These are phyloP conservation scores for Zoroaster sp. DNA, from an alignment of 53 echinoderm and acorn worm species.

Conservation along the genomic window DNA sequence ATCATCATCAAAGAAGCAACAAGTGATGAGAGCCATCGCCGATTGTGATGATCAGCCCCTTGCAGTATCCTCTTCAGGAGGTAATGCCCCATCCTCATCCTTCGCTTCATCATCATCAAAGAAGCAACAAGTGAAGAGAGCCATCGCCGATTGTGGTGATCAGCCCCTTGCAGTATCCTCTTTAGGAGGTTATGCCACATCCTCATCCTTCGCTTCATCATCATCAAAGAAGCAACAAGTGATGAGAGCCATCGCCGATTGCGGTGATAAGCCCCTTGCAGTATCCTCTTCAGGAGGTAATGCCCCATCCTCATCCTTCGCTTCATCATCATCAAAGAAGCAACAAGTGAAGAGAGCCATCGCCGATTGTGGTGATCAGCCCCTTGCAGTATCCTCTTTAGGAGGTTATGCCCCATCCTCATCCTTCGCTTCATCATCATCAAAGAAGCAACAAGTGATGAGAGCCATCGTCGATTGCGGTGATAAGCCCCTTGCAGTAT, in stretches of 20 bases:
- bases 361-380: background rate
- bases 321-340: background rate
- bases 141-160: too few species aligned
- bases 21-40: too few species aligned
- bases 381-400: background rate
- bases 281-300: background rate
- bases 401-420: background rate
- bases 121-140: too few species aligned
- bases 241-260: background rate
- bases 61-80: too few species aligned
- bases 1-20: too few species aligned
- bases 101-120: too few species aligned
- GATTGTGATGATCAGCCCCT: too few species aligned
- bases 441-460: background rate
- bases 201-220: too few species aligned
- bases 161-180: too few species aligned
- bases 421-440: background rate
- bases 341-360: background rate
- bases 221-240: too few species aligned
- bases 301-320: background rate
- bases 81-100: too few species aligned
- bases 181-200: too few species aligned
- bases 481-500: background rate
- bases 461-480: background rate
- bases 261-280: background rate